phyloP scores from a whole-genome alignment of 2,113 vertebrate genomes.

The Macrotus californicus region DNA sequence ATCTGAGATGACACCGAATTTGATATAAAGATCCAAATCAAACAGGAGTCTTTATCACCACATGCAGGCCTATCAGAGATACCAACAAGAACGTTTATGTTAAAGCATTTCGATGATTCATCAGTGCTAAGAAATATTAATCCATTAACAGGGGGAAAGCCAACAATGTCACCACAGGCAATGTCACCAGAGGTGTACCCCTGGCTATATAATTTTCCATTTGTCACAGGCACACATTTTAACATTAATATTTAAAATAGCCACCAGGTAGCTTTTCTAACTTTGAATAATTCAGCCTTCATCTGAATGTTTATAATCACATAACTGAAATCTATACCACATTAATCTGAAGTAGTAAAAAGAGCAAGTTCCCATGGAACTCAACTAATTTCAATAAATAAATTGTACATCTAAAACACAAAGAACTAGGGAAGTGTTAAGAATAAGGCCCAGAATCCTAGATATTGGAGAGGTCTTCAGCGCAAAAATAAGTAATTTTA shows the following conservation, averaged over 20 bases:
- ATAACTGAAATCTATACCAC: not conserved
- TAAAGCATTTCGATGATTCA: not conserved
- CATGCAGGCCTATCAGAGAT: not conserved
- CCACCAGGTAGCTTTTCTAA: not conserved
- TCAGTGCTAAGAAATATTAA: not conserved
- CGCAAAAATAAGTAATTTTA: not conserved
- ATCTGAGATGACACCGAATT: not conserved
- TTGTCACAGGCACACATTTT: slow-evolving; percentile 5
- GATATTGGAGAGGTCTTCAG: not conserved
- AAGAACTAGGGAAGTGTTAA: not conserved
- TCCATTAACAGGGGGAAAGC: not conserved
- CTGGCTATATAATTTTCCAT: not conserved
- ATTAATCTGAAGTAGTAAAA: not conserved
- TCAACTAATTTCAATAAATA: not conserved
- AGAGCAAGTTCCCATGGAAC: not conserved
- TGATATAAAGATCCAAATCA: not conserved
- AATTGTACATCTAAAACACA: not conserved
- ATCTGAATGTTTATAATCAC: not conserved
- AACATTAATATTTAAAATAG: slow-evolving; percentile 24
- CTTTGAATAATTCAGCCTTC: not conserved
- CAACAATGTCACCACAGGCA: not conserved
- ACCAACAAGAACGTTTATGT: not conserved
- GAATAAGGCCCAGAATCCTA: not conserved
- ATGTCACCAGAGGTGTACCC: not conserved
- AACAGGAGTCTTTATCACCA: not conserved